phyloP scores from a whole-genome alignment of 1,140 invertebrate genomes.

The Drosophila yakuba region DNA sequence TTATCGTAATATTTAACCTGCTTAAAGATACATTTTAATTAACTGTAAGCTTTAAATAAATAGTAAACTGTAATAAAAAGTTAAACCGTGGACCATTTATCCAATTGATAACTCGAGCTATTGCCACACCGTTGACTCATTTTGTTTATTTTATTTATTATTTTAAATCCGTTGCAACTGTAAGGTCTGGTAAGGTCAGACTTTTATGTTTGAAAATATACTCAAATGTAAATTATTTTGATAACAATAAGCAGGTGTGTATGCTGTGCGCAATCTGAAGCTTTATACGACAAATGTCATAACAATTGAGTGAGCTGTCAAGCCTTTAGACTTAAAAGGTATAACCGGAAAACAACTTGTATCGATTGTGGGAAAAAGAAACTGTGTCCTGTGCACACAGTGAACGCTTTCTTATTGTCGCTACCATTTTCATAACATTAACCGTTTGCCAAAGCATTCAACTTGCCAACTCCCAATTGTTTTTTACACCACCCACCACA shows the following conservation, averaged over 20 bases:
- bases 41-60: too few species aligned
- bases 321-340: conserved; percentile 25
- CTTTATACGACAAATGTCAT: background rate
- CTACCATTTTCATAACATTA: conserved; percentile 80
- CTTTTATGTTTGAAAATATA: background rate
- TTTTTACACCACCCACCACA: conserved; percentile 17
- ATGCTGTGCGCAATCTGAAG: background rate
- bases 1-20: too few species aligned
- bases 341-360: conserved; percentile 36
- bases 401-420: conserved; percentile 65
- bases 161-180: background rate
- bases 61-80: too few species aligned
- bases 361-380: conserved; percentile 15
- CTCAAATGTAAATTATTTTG: background rate
- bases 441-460: conserved; percentile 55
- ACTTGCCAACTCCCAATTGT: background rate
- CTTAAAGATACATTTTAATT: too few species aligned
- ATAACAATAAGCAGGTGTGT: background rate
- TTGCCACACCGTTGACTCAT: too few species aligned
- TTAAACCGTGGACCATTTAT: too few species aligned
- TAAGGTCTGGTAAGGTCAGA: background rate
- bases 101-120: too few species aligned
- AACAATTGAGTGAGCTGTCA: background rate
- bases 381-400: conserved; percentile 34
- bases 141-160: too few species aligned